Evolutionary conservation across 2,113 vertebrate species (phyloP).

Genomic region (Myanophis thanlyinensis): DNA sequence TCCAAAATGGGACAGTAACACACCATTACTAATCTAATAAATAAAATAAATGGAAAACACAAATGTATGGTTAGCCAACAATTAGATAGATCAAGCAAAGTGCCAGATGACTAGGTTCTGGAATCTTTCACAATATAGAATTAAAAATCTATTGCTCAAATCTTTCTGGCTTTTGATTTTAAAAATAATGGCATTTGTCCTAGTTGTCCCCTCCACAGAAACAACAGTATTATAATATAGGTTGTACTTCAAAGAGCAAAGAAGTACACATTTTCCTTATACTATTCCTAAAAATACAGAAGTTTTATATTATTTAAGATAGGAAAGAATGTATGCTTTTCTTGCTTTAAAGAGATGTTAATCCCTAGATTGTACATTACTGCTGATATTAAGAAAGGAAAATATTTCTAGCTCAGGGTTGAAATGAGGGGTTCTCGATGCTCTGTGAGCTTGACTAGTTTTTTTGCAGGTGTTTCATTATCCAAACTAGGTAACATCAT

Average conservation of each 20-base stretch:
- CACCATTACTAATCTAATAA: not conserved
- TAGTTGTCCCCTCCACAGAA: not conserved
- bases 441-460: not conserved
- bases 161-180: not conserved
- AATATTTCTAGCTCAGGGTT: not conserved
- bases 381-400: not conserved
- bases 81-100: not conserved
- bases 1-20: not conserved
- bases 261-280: slow-evolving; percentile 3
- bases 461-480: too few relatives aligned
- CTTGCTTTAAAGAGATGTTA: not conserved
- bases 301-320: not conserved
- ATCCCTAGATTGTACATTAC: not conserved
- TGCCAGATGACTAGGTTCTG: not conserved
- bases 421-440: not conserved
- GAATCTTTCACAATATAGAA: not conserved
- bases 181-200: not conserved
- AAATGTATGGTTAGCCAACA: not conserved
- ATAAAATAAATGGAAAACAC: not conserved
- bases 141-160: not conserved
- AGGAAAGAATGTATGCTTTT: not conserved
- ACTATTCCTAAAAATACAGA: slow-evolving; percentile 4
- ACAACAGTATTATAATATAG: slow-evolving; percentile 1
- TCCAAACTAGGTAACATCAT: too few relatives aligned
- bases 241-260: not conserved